Base-by-base conservation (phyloP, 2,888 invertebrate species). In the Drosophila barbarae region DNA sequence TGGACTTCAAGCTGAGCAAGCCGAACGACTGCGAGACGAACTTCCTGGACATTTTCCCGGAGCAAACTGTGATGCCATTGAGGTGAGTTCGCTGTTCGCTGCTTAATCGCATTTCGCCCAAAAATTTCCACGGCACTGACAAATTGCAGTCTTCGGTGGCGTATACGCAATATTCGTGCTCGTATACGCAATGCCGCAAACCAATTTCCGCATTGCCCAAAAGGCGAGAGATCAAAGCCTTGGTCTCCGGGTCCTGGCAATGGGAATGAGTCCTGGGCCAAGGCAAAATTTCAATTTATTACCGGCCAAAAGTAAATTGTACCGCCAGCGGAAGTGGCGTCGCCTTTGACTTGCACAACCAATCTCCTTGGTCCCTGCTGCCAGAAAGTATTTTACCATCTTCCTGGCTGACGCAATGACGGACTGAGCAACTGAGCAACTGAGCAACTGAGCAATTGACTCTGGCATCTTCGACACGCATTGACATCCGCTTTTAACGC, bases 21-120 rank as follows among this genome's bases (percentile, higher is more conserved):
- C 95, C 95, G 26, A 95, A 95, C 89, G 94, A 95, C 86, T 95
- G 95, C 87, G 93, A 93, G 53, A 91, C 91, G 61, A 95, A 95
- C 90, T 95, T 93, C 87, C 91, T 95, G 71, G 93, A 95, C 87
- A 91, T 95, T 68, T 95, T 94, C 87, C 91, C 91, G 6, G 91
- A 92, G 68, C 89, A 90, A 67, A 93, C 93, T 21, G 93, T 93
- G 77, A 90, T 93, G 80, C 90, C 91, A 50, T 90, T 91, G 56
- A 89, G 92, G 86, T 90, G 88, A 87, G 85, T 47, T 28, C 15
- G 2, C 13, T 28, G 8, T 28, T 26, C 13, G 28, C 59, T n/a
- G 15, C 39, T 60, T 61, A 61, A 61, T 60, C 34, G 35, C 50
- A 61, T 61, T 61, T 49, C 15, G 49, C 10, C 12, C 7, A n/a